These are phyloP conservation scores for Scytalopus superciliaris DNA, from an alignment of 2,113 vertebrate genomes.

Conservation along the genomic window DNA sequence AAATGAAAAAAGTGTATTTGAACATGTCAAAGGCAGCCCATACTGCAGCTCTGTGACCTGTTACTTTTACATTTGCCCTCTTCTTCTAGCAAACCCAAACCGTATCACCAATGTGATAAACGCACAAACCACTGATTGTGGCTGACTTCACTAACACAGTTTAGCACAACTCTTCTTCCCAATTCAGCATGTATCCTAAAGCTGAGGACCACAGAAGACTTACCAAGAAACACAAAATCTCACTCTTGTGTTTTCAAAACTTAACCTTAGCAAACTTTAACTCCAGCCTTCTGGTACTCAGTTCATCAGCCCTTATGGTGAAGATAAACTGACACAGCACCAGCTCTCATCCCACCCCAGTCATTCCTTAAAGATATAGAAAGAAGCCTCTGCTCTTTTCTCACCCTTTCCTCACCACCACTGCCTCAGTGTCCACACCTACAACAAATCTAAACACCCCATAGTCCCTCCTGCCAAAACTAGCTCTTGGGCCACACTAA, in stretches of 20 bases:
- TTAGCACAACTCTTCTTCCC: neutral
- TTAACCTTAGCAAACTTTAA: neutral
- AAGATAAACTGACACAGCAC: neutral
- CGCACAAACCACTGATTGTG: neutral
- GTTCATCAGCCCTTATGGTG: rapidly evolving
- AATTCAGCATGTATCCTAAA: neutral
- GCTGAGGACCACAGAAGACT: neutral
- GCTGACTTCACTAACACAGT: neutral
- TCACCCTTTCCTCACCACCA: neutral
- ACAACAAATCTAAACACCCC: neutral
- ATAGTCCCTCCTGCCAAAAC: neutral
- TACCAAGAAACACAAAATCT: neutral
- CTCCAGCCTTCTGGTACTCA: neutral
- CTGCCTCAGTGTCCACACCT: neutral
- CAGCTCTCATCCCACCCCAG: neutral
- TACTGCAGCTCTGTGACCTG: neutral
- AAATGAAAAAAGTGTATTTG: neutral
- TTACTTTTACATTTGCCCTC: neutral
- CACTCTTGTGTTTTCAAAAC: neutral
- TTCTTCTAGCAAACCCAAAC: neutral
- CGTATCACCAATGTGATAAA: neutral
- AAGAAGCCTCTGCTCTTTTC: neutral
- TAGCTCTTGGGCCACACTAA: rapidly evolving
- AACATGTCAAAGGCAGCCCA: neutral
- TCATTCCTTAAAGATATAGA: neutral